Percentiles rank a stretch among this genome's conserved stretches.
These are phyloP conservation scores for Nemotelus nigrinus DNA, from an alignment of 2,888 invertebrate genomes.

Conservation along the genomic window DNA sequence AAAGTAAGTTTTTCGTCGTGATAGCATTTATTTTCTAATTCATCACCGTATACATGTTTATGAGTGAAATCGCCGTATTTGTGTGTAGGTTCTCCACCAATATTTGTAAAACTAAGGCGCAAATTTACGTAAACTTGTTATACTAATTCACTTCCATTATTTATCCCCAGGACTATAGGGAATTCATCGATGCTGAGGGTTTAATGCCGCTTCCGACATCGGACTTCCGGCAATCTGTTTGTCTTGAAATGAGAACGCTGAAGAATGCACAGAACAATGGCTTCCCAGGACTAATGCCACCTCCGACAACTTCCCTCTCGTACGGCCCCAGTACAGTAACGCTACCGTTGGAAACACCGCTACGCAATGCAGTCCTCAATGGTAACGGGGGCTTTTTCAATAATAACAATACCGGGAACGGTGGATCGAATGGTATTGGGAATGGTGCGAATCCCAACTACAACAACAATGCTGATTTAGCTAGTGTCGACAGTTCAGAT, in stretches of 20 bases:
- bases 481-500: constrained; percentile 82
- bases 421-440: constrained; percentile 24
- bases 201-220: constrained; percentile 87
- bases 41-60: too few relatives aligned
- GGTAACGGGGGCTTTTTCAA: constrained; percentile 58
- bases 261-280: constrained; percentile 55
- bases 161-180: constrained; percentile 80
- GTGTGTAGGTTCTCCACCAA: too few relatives aligned
- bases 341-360: constrained; percentile 61
- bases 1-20: too few relatives aligned
- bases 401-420: constrained; percentile 52
- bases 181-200: constrained; percentile 90
- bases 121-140: too few relatives aligned
- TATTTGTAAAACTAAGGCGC: too few relatives aligned
- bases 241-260: constrained; percentile 80
- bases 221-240: constrained; percentile 84
- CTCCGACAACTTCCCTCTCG: constrained; percentile 59
- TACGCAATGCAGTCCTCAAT: constrained; percentile 56
- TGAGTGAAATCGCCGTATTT: too few relatives aligned
- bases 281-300: constrained; percentile 56
- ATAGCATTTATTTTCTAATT: too few relatives aligned
- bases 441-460: constrained; percentile 30
- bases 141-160: not conserved
- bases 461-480: constrained; percentile 66
- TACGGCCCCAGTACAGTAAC: constrained; percentile 63